Evolutionary conservation across 2,888 invertebrate genomes (phyloP), one percentile per base, ranked within the genome.

Genomic region (Aphodius sticticus): DNA sequence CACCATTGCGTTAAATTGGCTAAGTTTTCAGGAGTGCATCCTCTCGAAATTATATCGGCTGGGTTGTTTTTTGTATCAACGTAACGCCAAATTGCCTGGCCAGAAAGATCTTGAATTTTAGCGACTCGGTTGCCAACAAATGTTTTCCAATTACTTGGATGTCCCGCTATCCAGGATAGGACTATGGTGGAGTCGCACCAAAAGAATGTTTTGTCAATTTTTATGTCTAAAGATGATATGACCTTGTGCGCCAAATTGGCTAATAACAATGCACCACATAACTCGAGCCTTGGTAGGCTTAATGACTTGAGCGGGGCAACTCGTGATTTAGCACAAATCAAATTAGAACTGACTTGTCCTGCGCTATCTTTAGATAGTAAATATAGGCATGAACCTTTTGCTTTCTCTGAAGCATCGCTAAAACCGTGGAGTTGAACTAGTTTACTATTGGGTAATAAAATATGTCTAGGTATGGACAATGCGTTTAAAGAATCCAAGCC

Each of bases 21-120:
- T 69, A 81, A 36, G 7, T 70, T 53, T 26, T 72, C n/a, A n/a
- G 77, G 79, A 9, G n/a, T 75, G n/a, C 38, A 16, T 2, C 83
- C 82, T 15, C 82, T 75, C n/a, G 83, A 83, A 3, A 80, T 72
- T 9, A 79, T 35, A 15, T 83, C 83, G 0, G 82, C 83, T 0
- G 83, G 83, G 77, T 83, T 83, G 7, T 76, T 70, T n/a, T 77
- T 69, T 0, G 81, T 72, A 6, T 76, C 37, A 2, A 83, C 81
- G 70, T 83, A 80, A n/a, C n/a, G n/a, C n/a, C n/a, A n/a, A n/a
- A 69, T 69, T 7, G 38, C 26, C 1, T 72, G 26, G 6, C 53
- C n/a, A 12, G 53, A 3, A 53, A 53, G 53, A 7, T 53, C 53
- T 36, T 38, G 76, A 16, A 71, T 80, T 69, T 78, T 69, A 9